Base-by-base conservation (phyloP, 2,113 vertebrate genomes). In the Epinephelus cyanopodus region DNA sequence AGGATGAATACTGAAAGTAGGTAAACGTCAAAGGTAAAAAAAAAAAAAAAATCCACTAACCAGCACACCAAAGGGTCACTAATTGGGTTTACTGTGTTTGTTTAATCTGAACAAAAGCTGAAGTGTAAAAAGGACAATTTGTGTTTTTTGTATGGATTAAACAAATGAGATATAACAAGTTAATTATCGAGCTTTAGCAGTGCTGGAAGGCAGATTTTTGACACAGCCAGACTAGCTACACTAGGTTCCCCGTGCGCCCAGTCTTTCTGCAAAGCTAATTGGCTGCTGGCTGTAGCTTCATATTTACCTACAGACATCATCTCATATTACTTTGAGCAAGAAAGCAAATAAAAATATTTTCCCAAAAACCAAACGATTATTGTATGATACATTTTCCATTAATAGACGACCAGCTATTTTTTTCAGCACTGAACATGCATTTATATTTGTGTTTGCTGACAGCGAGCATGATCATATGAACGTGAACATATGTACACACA, bases 401-500 rank as follows among this genome's bases (percentile, higher is more conserved):
- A 17, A 65, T 27, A 15, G 2, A 48, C 9, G 19, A 27, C 25
- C 5, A 27, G 27, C 14, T 15, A 7, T 1, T 70, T 39, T 5
- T 39, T 70, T 0, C 8, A 42, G 39, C 23, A 37, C 25, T 58
- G 6, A 57, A 45, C 2, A 60, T 18, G 18, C n/a, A 42, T 50
- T 21, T 52, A 42, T 21, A 50, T 50, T 6, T 50, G 17, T 37
- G 27, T 50, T 50, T 42, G 58, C 25, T 74, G 58, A 77, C 77
- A 67, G 69, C n/a, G 23, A 76, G 79, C 50, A 54, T 72, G 10
- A 23, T 52, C 29, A 21, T 23, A 39, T 45, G 64, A 60, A 29
- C 69, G 21, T 53, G 42, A 72, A 62, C 68, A 72, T 19, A 63
- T 27, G 21, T 52, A 77, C 64, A 29, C 54, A 63, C 33, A 70